A percentile compares a stretch with the other conserved stretches of the same genome.
These are phyloP conservation scores for Sorex fumeus DNA, from an alignment of 2,113 vertebrate genomes.

Conservation along the genomic window DNA sequence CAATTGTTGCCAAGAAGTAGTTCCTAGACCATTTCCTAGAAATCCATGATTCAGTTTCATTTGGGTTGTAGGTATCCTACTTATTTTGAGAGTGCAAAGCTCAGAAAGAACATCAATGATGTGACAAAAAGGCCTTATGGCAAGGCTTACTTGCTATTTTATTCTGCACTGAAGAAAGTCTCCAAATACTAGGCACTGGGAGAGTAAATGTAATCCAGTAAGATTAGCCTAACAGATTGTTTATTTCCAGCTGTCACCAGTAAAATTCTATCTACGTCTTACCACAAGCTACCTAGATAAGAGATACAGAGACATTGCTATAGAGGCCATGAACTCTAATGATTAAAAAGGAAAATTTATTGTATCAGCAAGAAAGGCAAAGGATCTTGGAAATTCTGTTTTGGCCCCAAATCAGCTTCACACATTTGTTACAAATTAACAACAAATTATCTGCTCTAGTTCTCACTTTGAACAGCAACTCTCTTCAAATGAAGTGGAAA, in stretches of 20 bases:
- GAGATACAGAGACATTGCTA: neutral
- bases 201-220: neutral
- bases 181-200: neutral
- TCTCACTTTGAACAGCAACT: conserved; percentile 52
- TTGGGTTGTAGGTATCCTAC: neutral
- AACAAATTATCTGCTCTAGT: conserved; percentile 61
- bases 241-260: neutral
- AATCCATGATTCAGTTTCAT: neutral
- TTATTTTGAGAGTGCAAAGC: neutral
- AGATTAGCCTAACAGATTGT: neutral
- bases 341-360: conserved; percentile 29
- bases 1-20: neutral
- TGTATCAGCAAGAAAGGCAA: neutral
- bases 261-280: neutral
- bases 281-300: neutral
- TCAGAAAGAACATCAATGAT: neutral
- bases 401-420: conserved; percentile 27
- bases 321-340: neutral
- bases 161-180: neutral
- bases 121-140: neutral
- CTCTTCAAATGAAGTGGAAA: conserved; percentile 55
- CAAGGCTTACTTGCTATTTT: neutral
- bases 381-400: conserved; percentile 39
- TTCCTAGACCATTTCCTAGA: neutral
- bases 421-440: conserved; percentile 59